A percentile compares a stretch with the other conserved stretches of the same genome.
Evolutionary conservation across 2,888 invertebrate species (phyloP).

Genomic region (Cataglyphis livida): DNA sequence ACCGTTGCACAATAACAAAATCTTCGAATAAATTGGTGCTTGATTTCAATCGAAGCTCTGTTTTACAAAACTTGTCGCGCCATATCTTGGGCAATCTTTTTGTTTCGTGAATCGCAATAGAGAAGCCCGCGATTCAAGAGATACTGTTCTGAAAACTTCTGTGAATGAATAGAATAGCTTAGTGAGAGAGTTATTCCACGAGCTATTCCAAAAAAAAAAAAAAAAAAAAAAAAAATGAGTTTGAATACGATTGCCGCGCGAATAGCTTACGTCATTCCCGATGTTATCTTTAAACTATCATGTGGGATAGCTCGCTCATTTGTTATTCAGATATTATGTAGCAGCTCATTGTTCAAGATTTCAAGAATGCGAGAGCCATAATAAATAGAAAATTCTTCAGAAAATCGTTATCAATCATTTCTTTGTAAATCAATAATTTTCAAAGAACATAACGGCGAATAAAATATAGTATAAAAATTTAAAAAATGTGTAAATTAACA

Average conservation of each 20-base stretch:
- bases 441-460: background rate
- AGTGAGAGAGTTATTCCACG: slow-evolving; percentile 21
- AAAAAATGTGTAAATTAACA: background rate
- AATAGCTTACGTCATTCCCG: slow-evolving; percentile 35
- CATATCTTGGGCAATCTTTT: background rate
- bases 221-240: slow-evolving; percentile 21
- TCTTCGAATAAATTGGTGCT: background rate
- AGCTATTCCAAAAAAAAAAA: background rate
- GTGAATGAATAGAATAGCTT: slow-evolving; percentile 42
- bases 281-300: slow-evolving; percentile 46
- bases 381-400: slow-evolving; percentile 9
- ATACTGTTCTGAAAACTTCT: slow-evolving; percentile 27
- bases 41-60: slow-evolving; percentile 15
- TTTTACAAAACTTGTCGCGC: slow-evolving; percentile 1
- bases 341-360: slow-evolving; percentile 3
- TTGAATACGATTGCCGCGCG: slow-evolving; percentile 30
- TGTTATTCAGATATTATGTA: slow-evolving; percentile 41
- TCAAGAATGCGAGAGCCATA: slow-evolving; percentile 6
- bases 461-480: background rate
- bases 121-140: slow-evolving; percentile 16
- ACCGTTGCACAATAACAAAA: background rate
- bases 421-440: background rate
- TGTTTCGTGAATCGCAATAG: slow-evolving; percentile 8
- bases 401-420: background rate
- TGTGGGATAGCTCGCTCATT: slow-evolving; percentile 46